phyloP scores from a whole-genome alignment of 2,113 vertebrate genomes.

The Bubo scandiacus region DNA sequence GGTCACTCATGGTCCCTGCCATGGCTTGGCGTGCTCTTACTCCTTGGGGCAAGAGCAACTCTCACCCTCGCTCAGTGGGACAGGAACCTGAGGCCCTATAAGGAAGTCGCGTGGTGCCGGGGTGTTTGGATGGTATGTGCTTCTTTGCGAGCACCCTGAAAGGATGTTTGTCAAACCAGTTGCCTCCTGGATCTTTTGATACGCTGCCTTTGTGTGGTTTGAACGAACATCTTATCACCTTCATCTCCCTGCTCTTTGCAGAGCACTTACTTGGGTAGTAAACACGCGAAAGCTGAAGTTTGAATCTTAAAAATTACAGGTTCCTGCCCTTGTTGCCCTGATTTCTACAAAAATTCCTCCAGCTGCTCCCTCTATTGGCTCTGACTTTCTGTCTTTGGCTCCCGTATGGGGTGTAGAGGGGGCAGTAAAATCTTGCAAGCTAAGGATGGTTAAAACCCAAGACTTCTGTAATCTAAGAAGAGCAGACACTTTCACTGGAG shows the following conservation, averaged over 20 bases:
- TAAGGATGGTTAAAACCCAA: background rate
- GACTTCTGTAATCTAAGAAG: background rate
- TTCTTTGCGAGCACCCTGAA: background rate
- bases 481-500: background rate
- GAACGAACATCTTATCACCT: background rate
- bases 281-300: background rate
- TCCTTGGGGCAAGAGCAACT: background rate
- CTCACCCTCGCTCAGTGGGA: background rate
- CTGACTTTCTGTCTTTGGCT: background rate
- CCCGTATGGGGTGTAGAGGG: rapidly evolving
- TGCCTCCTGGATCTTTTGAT: conserved; percentile 7
- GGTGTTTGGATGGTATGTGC: background rate
- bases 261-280: background rate
- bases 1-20: background rate
- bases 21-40: rapidly evolving
- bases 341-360: background rate
- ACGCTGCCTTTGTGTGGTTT: conserved; percentile 7
- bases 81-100: background rate
- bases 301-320: background rate
- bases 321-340: background rate
- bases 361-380: background rate
- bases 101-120: rapidly evolving
- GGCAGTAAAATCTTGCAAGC: background rate
- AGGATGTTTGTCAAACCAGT: conserved; percentile 61
- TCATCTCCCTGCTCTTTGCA: conserved; percentile 9